Percentiles rank a stretch among this genome's conserved stretches.
Conservation (phyloP, 2,797 vertebrate genomes). For the Uromys caudimaculatus region DNA sequence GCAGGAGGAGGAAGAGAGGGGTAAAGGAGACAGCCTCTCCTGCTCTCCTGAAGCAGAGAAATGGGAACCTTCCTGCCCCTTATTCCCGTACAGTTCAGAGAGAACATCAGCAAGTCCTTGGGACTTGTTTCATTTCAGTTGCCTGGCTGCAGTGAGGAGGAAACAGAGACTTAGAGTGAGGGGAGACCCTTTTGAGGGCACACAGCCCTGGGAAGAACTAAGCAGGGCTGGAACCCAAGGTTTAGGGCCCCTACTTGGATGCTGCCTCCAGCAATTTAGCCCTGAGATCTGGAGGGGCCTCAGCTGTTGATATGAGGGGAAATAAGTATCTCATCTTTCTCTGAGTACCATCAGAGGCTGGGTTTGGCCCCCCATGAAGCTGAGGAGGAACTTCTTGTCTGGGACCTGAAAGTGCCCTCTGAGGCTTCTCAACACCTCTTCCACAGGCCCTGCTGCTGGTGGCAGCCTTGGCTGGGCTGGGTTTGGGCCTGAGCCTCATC, state of each 20-base stretch:
- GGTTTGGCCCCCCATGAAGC: background rate
- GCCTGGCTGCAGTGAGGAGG: background rate
- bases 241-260: background rate
- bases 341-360: background rate
- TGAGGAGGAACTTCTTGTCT: background rate
- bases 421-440: background rate
- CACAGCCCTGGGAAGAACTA: background rate
- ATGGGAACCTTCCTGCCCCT: accelerated
- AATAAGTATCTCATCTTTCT: background rate
- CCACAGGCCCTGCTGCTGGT: slow-evolving; percentile 85
- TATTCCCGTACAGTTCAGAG: background rate
- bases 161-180: background rate
- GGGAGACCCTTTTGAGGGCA: accelerated
- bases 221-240: background rate
- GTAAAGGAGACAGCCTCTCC: background rate
- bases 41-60: accelerated
- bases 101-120: background rate
- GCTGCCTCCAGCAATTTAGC: background rate
- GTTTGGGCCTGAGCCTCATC: slow-evolving; percentile 85
- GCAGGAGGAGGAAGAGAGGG: background rate
- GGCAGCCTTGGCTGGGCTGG: slow-evolving; percentile 85
- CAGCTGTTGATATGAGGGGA: background rate
- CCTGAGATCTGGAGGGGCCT: background rate
- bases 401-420: accelerated
- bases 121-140: background rate